Evolutionary conservation across 1,140 invertebrate genomes (phyloP).

Genomic region (Drosophila dunni): DNA sequence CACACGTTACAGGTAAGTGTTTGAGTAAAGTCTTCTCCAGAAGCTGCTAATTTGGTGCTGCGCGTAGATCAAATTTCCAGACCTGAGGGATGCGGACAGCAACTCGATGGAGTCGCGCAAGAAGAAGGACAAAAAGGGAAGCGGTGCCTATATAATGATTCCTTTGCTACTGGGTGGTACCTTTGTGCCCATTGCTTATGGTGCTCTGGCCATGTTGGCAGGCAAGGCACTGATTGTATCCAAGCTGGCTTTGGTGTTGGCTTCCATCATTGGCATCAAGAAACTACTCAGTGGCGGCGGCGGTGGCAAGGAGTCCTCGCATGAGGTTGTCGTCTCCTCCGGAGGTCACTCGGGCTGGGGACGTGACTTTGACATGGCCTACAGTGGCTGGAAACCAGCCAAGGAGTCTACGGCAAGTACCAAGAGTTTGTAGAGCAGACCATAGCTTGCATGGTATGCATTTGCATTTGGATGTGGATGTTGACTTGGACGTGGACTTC

Average conservation of each 20-base stretch:
- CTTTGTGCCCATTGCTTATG: constrained; percentile 91
- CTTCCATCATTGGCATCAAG: constrained; percentile 93
- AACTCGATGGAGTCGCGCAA: constrained; percentile 71
- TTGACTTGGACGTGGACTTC: constrained; percentile 4
- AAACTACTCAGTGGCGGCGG: constrained; percentile 89
- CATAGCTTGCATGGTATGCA: constrained; percentile 37
- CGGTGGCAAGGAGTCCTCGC: constrained; percentile 87
- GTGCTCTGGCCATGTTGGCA: constrained; percentile 91
- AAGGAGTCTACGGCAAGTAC: constrained; percentile 65
- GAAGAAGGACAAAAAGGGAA: constrained; percentile 88
- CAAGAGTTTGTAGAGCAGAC: constrained; percentile 66
- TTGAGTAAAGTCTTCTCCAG: too few relatives aligned
- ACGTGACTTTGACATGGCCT: constrained; percentile 88
- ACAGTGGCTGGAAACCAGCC: constrained; percentile 87
- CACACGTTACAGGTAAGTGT: constrained; percentile 90
- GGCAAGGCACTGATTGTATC: constrained; percentile 93
- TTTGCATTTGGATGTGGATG: constrained; percentile 61
- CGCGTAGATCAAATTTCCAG: constrained; percentile 70
- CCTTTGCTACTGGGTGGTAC: constrained; percentile 91
- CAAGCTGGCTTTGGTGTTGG: constrained; percentile 91
- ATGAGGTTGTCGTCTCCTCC: constrained; percentile 90
- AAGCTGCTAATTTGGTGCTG: not conserved
- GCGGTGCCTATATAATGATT: constrained; percentile 89
- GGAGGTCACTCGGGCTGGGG: constrained; percentile 90
- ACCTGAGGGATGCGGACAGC: constrained; percentile 47